Evolutionary conservation across 2,113 vertebrate genomes (phyloP), one percentile per base, ranked within the genome.

Genomic region (Pseudolaguvia tuberculata): DNA sequence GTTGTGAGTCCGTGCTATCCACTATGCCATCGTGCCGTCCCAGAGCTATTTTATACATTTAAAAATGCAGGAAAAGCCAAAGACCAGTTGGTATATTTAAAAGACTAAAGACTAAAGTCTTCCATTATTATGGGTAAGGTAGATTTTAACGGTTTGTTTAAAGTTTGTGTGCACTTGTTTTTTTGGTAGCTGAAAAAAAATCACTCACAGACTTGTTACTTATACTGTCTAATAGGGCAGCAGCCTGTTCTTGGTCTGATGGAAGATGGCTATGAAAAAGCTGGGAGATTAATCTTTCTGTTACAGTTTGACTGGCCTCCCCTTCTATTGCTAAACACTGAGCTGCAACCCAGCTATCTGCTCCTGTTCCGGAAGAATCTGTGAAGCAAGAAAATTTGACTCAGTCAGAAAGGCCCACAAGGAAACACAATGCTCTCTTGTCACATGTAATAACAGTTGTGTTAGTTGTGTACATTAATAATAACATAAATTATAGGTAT

Each of bases 331-430:
- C 89, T 77, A 92, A 77, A 77, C 90, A 91, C 72, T 93, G 91
- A 48, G 90, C 89, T 14, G 90, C 90, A 74, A 87, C 84, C 92
- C 91, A 93, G 81, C 90, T 90, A 70, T 93, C 88, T 20, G 78
- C 82, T 23, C 70, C 84, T 42, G 84, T 84, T 63, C 90, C 88
- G 88, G 85, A 27, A 52, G 51, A 59, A 72, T 82, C 82, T 81
- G 61, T 65, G 29, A 50, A 59, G 56, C 9, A 18, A 75, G 66
- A 82, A 8, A 72, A 66, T 63, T 42, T 17, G 20, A 14, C 48
- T 69, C 6, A 47, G 17, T 15, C 23, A 53, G 27, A 53, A 53
- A 62, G 20, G 29, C 29, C 63, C 1, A 42, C 13, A 53, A 6
- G 9, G 9, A 61, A 12, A 21, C 45, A 59, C 7, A 18, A 57